Percentiles rank a stretch among this genome's conserved stretches.
Evolutionary conservation across 1,140 invertebrate species (phyloP).

Genomic region (Orchestia grillus): DNA sequence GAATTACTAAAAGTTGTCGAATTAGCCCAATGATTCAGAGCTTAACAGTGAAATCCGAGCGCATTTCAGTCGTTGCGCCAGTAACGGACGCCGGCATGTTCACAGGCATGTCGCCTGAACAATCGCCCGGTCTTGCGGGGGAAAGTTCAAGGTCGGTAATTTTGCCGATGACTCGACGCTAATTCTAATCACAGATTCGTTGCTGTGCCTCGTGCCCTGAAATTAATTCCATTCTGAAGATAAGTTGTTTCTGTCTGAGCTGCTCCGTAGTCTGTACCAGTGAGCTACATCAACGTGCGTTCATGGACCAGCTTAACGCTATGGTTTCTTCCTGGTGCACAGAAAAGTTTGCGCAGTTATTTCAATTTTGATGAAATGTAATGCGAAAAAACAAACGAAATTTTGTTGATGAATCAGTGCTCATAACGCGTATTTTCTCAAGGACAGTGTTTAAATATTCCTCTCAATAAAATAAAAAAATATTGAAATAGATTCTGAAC

Average conservation of each 20-base stretch:
- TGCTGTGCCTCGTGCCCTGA: background rate
- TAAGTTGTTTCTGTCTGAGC: background rate
- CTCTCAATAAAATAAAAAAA: no score
- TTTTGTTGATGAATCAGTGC: no score
- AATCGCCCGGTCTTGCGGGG: background rate
- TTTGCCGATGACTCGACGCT: background rate
- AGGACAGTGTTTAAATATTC: no score
- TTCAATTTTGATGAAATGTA: no score
- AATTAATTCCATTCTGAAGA: background rate
- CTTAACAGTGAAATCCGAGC: background rate
- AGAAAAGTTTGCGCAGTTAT: no score
- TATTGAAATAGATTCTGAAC: no score
- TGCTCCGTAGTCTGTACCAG: background rate
- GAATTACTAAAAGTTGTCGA: no score
- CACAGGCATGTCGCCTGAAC: no score
- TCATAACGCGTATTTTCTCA: no score
- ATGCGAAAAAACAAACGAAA: no score
- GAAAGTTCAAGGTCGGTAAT: background rate
- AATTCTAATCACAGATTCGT: background rate
- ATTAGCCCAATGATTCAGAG: background rate
- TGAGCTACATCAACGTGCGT: background rate
- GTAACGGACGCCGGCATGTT: background rate
- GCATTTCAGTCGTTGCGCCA: background rate
- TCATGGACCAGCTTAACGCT: no score
- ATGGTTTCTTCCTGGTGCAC: no score